These are phyloP conservation scores for Drepana falcataria DNA, from an alignment of 2,888 invertebrate species.

Conservation along the genomic window DNA sequence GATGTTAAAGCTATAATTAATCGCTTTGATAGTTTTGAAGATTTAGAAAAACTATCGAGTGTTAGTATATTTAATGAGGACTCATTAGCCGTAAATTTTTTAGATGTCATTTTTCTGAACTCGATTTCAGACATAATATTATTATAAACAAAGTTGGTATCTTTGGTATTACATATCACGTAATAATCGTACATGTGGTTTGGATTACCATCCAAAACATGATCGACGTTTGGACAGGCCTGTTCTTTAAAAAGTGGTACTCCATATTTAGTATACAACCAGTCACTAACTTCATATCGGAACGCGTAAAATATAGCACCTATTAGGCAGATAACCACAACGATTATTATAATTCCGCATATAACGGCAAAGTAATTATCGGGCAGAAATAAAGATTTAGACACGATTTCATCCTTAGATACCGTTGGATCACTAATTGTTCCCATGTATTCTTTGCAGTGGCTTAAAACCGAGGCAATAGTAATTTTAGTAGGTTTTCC, in stretches of 20 bases:
- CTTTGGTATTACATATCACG: conserved; percentile 90
- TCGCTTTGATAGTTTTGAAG: conserved; percentile 70
- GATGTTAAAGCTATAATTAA: conserved; percentile 80
- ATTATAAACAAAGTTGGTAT: conserved; percentile 84
- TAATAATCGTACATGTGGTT: conserved; percentile 91
- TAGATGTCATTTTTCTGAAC: conserved; percentile 82
- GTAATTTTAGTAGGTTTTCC: conserved; percentile 74
- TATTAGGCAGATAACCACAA: conserved; percentile 83
- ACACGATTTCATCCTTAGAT: conserved; percentile 71
- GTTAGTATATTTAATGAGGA: conserved; percentile 81
- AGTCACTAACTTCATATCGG: conserved; percentile 86
- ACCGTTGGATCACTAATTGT: conserved; percentile 64
- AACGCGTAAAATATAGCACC: conserved; percentile 86
- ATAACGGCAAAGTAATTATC: conserved; percentile 86
- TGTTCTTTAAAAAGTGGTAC: conserved; percentile 87
- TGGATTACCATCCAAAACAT: conserved; percentile 83
- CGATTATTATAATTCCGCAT: conserved; percentile 83
- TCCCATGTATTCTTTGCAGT: conserved; percentile 82
- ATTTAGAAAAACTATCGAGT: conserved; percentile 69
- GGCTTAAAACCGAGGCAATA: conserved; percentile 73
- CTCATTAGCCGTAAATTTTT: conserved; percentile 84
- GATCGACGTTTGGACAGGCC: conserved; percentile 75
- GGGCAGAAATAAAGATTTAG: conserved; percentile 81
- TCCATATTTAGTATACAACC: conserved; percentile 89
- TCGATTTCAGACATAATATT: conserved; percentile 86